Evolutionary conservation across 53 echinoderm and acorn worm species (phyloP).

Genomic region (Paracentrotus lividus): DNA sequence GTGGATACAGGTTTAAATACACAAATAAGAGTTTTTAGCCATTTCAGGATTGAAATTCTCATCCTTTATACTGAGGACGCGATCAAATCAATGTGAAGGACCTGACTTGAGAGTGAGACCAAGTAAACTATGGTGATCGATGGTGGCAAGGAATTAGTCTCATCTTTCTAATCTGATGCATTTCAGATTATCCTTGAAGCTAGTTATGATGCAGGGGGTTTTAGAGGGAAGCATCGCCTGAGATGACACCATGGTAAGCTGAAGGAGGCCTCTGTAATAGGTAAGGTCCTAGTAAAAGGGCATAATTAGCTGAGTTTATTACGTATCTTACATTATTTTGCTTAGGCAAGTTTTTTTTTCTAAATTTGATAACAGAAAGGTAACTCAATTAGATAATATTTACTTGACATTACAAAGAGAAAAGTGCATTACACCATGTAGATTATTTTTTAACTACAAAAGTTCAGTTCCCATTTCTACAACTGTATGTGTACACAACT

Average conservation of each 20-base stretch:
- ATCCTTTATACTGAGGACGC: conserved; percentile 15
- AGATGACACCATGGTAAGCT: neutral
- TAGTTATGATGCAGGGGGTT: neutral
- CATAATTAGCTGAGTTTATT: too few species aligned
- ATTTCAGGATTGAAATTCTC: neutral
- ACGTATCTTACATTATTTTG: too few species aligned
- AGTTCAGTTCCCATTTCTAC: too few species aligned
- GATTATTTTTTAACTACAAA: too few species aligned
- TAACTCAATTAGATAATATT: neutral
- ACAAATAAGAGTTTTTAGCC: too few species aligned
- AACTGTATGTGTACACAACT: too few species aligned
- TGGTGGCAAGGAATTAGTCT: conserved; percentile 21
- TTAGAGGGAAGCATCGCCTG: neutral
- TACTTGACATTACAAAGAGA: too few species aligned
- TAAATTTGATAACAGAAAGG: too few species aligned
- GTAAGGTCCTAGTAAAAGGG: too few species aligned
- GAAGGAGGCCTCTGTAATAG: conserved; percentile 31
- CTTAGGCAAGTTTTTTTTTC: too few species aligned
- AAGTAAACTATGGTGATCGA: neutral
- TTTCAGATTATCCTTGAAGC: conserved; percentile 6
- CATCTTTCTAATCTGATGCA: neutral
- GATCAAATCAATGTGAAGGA: neutral
- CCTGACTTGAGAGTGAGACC: neutral
- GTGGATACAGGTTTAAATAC: too few species aligned
- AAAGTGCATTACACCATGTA: too few species aligned